Conservation (phyloP, 1,140 invertebrate species). For the Apocrypta bakeri region DNA sequence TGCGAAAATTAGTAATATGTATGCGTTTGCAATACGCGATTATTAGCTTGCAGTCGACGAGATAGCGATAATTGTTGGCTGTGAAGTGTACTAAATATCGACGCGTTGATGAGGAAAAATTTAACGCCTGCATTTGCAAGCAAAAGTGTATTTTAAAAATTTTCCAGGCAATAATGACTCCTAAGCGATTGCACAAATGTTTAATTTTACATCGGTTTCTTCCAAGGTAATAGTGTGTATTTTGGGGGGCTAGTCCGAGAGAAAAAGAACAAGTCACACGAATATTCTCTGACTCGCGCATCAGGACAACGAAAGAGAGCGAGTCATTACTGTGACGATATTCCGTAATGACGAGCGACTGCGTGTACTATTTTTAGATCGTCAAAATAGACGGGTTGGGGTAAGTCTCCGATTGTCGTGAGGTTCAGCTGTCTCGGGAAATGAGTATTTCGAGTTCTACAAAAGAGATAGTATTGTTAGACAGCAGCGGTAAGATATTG, state of each 20-base stretch:
- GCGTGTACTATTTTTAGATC: constrained; percentile 13
- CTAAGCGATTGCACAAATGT: no score
- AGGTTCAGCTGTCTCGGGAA: neutral
- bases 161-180: no score
- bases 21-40: neutral
- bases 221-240: no score
- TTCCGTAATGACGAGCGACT: constrained; percentile 24
- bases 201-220: no score
- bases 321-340: constrained; percentile 29
- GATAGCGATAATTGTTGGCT: neutral
- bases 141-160: no score
- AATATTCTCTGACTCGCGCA: neutral
- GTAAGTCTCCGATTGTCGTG: neutral
- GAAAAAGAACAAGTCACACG: neutral
- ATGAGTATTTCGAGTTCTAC: no score
- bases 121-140: no score
- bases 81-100: neutral
- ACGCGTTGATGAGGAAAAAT: neutral
- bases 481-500: no score
- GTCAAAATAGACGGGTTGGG: neutral
- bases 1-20: neutral
- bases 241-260: neutral
- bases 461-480: no score
- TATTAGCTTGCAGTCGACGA: neutral
- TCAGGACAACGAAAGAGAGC: neutral